Conservation (phyloP, 1,140 invertebrate species). For the Drosophila repleta region DNA sequence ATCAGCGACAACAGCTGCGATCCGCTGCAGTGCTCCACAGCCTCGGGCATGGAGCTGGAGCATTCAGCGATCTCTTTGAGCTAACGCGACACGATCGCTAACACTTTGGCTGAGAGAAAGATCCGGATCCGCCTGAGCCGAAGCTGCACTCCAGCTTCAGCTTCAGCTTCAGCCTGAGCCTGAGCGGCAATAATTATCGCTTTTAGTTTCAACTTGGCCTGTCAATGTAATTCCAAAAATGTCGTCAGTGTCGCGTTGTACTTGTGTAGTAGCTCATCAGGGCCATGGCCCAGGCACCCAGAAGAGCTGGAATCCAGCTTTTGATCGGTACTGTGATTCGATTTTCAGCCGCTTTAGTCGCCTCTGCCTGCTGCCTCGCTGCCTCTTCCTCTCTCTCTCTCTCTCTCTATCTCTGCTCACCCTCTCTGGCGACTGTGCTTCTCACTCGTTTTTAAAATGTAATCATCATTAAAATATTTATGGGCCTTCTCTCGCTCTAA, state of each 20-base stretch:
- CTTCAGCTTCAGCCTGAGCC: slow-evolving; percentile 16
- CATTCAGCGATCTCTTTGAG: slow-evolving; percentile 36
- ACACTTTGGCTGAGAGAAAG: slow-evolving; percentile 54
- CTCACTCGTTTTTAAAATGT: slow-evolving; percentile 73
- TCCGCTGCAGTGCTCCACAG: background rate
- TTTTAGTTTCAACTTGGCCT: slow-evolving; percentile 75
- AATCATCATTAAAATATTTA: slow-evolving; percentile 83
- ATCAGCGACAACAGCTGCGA: slow-evolving; percentile 42
- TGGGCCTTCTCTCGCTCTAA: slow-evolving; percentile 70
- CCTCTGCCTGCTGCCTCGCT: background rate
- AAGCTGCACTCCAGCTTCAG: slow-evolving; percentile 14
- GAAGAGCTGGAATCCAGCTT: slow-evolving; percentile 14
- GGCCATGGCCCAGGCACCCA: slow-evolving; percentile 13
- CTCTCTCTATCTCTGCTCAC: too few species aligned
- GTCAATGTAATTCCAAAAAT: slow-evolving; percentile 82
- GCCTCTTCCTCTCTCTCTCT: background rate
- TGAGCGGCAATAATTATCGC: slow-evolving; percentile 78
- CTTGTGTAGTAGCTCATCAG: slow-evolving; percentile 72
- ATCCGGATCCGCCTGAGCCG: slow-evolving; percentile 33
- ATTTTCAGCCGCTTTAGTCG: slow-evolving; percentile 42
- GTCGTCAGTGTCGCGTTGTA: slow-evolving; percentile 79
- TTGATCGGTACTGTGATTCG: slow-evolving; percentile 70
- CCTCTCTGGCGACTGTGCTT: background rate
- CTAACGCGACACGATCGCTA: slow-evolving; percentile 67
- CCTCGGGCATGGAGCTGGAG: background rate